Conservation (phyloP, 2,888 invertebrate genomes). For the Tenthredo scrophulariae region DNA sequence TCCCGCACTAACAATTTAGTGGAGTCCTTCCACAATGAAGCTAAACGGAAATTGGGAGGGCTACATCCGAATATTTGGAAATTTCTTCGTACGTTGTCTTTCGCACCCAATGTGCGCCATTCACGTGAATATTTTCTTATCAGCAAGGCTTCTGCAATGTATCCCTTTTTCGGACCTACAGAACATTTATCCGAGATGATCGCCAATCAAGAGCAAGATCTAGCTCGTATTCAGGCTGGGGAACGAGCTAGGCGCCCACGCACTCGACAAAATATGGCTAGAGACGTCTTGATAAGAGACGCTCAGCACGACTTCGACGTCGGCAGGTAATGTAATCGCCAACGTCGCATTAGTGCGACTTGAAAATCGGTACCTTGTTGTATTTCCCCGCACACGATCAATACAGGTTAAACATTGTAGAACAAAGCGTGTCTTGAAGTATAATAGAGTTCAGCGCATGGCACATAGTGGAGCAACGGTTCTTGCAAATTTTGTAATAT, state of each 20-base stretch:
- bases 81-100: constrained; percentile 34
- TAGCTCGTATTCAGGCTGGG: neutral
- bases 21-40: constrained; percentile 51
- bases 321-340: neutral
- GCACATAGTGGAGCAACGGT: too few relatives aligned
- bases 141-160: too few relatives aligned
- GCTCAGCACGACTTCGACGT: constrained; percentile 12
- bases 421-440: too few relatives aligned
- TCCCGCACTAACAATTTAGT: constrained; percentile 48
- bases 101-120: too few relatives aligned
- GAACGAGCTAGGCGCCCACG: constrained; percentile 43
- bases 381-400: too few relatives aligned
- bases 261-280: neutral
- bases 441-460: too few relatives aligned
- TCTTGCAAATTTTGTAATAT: too few relatives aligned
- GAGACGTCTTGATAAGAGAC: neutral
- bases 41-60: constrained; percentile 35
- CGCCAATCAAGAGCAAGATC: neutral
- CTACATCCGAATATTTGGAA: constrained; percentile 51
- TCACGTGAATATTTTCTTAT: too few relatives aligned
- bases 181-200: neutral
- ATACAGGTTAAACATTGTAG: too few relatives aligned
- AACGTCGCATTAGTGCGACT: too few relatives aligned
- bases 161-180: too few relatives aligned
- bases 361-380: too few relatives aligned